Evolutionary conservation across 2,113 vertebrate genomes (phyloP), one percentile per base, ranked within the genome.

Genomic region (Neolamprologus variostigma): DNA sequence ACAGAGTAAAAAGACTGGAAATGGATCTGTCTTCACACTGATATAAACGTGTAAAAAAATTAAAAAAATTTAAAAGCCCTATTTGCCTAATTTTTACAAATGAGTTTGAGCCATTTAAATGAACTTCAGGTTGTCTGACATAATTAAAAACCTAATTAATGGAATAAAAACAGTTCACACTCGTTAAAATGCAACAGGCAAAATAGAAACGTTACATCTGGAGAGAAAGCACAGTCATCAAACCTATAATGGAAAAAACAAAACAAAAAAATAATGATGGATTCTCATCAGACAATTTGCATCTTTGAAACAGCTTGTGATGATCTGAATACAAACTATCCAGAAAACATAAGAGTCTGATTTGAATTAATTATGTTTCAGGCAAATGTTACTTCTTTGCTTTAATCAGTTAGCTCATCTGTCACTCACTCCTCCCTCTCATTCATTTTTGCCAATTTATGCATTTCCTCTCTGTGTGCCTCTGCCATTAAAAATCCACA

Each of bases 401-500:
- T 50, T 76, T 31, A 76, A 50, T 19, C 71, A 12, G 45, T 76
- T 47, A 50, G 71, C 17, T 31, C 79, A 81, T 83, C 42, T 54
- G 54, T 78, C 81, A 86, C 31, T 83, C 79, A 23, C 45, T 61
- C 33, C 9, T 28, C 80, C 51, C 63, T 81, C 61, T 50, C 51
- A 21, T 33, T 23, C 33, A 50, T 57, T 61, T 21, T 82, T 87
- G 80, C 80, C 78, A 50, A 76, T 35, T 80, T 33, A 61, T 54
- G 73, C 9, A 13, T 57, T 82, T 66, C 40, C 71, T 53, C 28
- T 57, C 55, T 80, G 17, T n/a, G 28, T 26, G 55, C 9, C 42
- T 45, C 66, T 42, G 63, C 28, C 63, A 54, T 61, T 81, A 55
- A 71, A 88, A 50, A 51, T 53, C 7, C 71, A 61, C 76, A 81